phyloP scores from a whole-genome alignment of 2,797 vertebrate genomes.

The Siniperca scherzeri region DNA sequence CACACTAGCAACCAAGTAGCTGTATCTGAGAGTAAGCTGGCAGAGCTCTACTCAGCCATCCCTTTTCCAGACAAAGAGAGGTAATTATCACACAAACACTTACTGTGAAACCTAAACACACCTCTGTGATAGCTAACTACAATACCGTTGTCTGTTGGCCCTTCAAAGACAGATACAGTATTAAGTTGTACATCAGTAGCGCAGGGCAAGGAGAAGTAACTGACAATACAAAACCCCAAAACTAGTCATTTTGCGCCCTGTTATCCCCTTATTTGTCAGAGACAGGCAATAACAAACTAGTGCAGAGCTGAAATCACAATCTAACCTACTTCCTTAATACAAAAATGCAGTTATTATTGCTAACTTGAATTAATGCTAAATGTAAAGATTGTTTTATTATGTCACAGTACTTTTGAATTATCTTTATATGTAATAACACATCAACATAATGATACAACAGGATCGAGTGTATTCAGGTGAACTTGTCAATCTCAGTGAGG shows the following conservation, averaged over 20 bases:
- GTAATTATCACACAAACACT: slow-evolving; percentile 56
- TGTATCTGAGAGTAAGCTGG: slow-evolving; percentile 58
- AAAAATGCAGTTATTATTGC: neutral
- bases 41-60: slow-evolving; percentile 77
- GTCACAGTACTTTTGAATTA: neutral
- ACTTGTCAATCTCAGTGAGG: slow-evolving; percentile 55
- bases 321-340: neutral
- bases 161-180: neutral
- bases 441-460: slow-evolving; percentile 46
- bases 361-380: neutral
- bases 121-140: neutral
- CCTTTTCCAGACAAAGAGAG: slow-evolving; percentile 83
- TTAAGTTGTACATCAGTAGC: neutral
- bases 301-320: neutral
- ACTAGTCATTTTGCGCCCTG: neutral
- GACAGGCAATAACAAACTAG: neutral
- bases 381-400: neutral
- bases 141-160: neutral
- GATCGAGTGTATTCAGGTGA: slow-evolving; percentile 67
- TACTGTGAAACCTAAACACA: neutral
- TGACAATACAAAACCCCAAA: neutral
- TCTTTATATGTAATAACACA: neutral
- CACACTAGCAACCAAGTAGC: slow-evolving; percentile 62
- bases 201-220: neutral
- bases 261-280: neutral